Conservation (phyloP, 2,113 vertebrate genomes). For the Siniperca knerii region DNA sequence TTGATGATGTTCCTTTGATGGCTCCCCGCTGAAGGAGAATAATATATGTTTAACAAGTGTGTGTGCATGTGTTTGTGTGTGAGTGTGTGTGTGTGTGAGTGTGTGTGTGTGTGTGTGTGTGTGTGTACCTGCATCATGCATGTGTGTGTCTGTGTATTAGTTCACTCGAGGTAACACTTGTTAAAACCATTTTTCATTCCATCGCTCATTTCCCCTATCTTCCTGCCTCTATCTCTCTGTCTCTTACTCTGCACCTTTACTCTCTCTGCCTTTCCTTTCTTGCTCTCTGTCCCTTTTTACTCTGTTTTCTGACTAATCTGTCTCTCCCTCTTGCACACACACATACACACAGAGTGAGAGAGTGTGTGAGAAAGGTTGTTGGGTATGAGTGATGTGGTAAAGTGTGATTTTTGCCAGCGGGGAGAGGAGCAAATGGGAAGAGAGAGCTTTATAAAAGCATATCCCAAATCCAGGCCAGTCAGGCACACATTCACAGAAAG, state of each 20-base stretch:
- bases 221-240: neutral
- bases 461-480: conserved; percentile 59
- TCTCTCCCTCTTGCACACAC: neutral
- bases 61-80: neutral
- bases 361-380: conserved; percentile 10
- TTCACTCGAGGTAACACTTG: conserved; percentile 32
- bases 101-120: neutral
- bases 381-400: conserved; percentile 40
- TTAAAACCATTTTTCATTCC: conserved; percentile 56
- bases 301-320: neutral
- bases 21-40: neutral
- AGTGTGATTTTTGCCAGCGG: conserved; percentile 47
- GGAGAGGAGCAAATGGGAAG: conserved; percentile 38
- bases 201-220: conserved; percentile 19
- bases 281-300: neutral
- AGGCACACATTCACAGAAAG: conserved; percentile 17
- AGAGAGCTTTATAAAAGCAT: conserved; percentile 58
- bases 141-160: conserved; percentile 4
- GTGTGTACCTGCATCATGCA: neutral
- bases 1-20: conserved; percentile 17
- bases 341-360: neutral
- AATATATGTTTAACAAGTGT: neutral
- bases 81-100: neutral
- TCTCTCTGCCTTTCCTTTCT: neutral
- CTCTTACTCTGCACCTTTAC: neutral